These are phyloP conservation scores for Remorina albescens DNA, from an alignment of 2,797 vertebrate species.

Conservation along the genomic window DNA sequence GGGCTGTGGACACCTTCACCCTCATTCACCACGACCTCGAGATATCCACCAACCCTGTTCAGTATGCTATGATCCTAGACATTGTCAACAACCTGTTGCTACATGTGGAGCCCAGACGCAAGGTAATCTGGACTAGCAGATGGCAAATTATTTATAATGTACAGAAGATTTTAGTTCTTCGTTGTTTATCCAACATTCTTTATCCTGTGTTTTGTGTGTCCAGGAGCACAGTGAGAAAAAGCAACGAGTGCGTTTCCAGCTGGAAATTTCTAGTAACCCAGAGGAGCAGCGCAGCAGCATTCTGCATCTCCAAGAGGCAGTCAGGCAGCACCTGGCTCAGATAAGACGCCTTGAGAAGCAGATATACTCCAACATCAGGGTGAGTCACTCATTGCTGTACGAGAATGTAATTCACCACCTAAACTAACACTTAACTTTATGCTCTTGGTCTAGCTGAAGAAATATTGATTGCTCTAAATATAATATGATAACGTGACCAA, in stretches of 20 bases:
- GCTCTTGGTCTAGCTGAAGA: not conserved
- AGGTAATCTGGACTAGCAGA: slow-evolving; percentile 80
- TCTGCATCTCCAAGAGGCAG: slow-evolving; percentile 94
- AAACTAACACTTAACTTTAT: not conserved
- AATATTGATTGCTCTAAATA: not conserved
- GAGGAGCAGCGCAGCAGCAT: slow-evolving; percentile 99
- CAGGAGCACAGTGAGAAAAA: slow-evolving; percentile 99
- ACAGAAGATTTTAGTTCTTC: slow-evolving; percentile 11
- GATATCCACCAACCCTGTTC: slow-evolving; percentile 97
- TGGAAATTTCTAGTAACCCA: slow-evolving; percentile 98
- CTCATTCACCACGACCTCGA: slow-evolving; percentile 98
- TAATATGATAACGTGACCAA: not conserved
- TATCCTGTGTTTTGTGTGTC: not conserved
- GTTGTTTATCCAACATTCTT: not conserved
- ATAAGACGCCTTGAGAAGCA: slow-evolving; percentile 96
- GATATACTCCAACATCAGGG: slow-evolving; percentile 97
- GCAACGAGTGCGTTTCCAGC: slow-evolving; percentile 97
- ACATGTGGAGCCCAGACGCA: slow-evolving; percentile 96
- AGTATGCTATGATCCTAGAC: slow-evolving; percentile 99
- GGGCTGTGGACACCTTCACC: slow-evolving; percentile 97
- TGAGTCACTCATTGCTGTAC: slow-evolving; percentile 60
- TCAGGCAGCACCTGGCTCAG: slow-evolving; percentile 94
- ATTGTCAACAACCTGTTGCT: slow-evolving; percentile 98
- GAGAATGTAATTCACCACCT: not conserved
- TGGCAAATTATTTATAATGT: not conserved